Conservation (phyloP, 2,888 invertebrate genomes). For the Pheosia tremula region DNA sequence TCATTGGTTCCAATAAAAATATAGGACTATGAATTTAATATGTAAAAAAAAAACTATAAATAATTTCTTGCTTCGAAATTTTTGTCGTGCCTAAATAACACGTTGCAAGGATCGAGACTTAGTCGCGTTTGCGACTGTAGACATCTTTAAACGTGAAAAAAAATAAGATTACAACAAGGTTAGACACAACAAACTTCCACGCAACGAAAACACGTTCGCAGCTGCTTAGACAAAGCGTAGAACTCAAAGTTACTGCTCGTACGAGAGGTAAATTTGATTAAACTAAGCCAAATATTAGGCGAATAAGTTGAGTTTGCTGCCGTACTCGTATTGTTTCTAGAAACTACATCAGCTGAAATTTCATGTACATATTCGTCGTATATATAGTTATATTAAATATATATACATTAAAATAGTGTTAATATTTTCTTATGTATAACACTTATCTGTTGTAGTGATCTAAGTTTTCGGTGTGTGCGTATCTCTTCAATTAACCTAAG, state of each 20-base stretch:
- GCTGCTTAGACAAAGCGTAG: slow-evolving; percentile 21
- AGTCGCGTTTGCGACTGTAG: too few species aligned
- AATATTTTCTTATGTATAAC: not conserved
- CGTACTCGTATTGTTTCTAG: slow-evolving; percentile 5
- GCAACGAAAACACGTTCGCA: not conserved
- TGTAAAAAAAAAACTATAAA: too few species aligned
- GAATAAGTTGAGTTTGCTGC: slow-evolving; percentile 15
- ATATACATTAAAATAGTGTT: not conserved
- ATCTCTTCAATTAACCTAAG: too few species aligned
- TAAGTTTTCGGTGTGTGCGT: too few species aligned
- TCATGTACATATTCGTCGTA: not conserved
- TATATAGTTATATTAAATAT: not conserved
- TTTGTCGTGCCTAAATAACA: too few species aligned
- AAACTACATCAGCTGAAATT: not conserved
- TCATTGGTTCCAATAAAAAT: too few species aligned
- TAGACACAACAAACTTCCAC: not conserved
- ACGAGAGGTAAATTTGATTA: slow-evolving; percentile 18
- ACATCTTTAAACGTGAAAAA: slow-evolving; percentile 13
- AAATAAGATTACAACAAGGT: slow-evolving; percentile 5
- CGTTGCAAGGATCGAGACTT: too few species aligned
- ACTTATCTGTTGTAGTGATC: too few species aligned
- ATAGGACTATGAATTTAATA: too few species aligned
- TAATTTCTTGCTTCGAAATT: too few species aligned
- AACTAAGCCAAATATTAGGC: slow-evolving; percentile 20
- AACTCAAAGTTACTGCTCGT: slow-evolving; percentile 22